Evolutionary conservation across 2,113 vertebrate genomes (phyloP).

Genomic region (Fregata magnificens): DNA sequence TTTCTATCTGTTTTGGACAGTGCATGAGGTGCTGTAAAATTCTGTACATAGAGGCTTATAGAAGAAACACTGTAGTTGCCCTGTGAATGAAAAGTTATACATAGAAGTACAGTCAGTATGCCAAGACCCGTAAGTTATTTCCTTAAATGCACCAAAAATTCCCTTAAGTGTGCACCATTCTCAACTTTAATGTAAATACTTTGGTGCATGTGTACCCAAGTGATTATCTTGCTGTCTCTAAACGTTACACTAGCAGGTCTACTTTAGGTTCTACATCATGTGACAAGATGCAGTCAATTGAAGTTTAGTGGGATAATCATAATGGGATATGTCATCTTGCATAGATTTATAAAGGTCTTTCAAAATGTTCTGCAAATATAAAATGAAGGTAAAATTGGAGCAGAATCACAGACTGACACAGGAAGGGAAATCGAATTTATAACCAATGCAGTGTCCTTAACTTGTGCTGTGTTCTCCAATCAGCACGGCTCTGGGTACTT

Average conservation of each 20-base stretch:
- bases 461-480: not conserved
- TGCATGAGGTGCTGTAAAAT: slow-evolving; percentile 59
- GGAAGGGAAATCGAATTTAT: not conserved
- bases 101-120: not conserved
- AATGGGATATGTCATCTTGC: not conserved
- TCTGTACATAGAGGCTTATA: slow-evolving; percentile 40
- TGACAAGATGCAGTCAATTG: not conserved
- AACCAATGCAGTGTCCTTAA: rapidly evolving
- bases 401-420: not conserved
- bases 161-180: not conserved
- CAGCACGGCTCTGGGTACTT: not conserved
- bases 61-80: slow-evolving; percentile 28
- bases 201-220: not conserved
- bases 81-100: slow-evolving; percentile 4
- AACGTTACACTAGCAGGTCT: not conserved
- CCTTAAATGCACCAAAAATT: not conserved
- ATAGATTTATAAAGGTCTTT: not conserved
- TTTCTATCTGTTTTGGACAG: slow-evolving; percentile 51
- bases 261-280: not conserved
- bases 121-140: not conserved
- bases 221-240: not conserved
- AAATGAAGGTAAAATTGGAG: not conserved
- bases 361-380: not conserved
- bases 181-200: not conserved
- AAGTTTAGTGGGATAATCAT: not conserved